These are phyloP conservation scores for Condylostylus longicornis DNA, from an alignment of 1,140 invertebrate genomes.

Conservation along the genomic window DNA sequence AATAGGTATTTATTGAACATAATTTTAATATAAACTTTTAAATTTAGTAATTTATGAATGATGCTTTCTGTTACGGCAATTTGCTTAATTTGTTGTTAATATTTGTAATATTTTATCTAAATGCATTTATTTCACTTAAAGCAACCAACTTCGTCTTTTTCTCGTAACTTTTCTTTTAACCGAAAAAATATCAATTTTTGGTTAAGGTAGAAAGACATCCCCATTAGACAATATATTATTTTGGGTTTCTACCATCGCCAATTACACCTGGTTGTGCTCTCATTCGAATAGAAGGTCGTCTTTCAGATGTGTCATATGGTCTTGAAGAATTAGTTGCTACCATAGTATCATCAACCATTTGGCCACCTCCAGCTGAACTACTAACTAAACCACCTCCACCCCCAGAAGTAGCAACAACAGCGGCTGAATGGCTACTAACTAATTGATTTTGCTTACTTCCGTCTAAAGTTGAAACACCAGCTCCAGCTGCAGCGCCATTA, in stretches of 20 bases:
- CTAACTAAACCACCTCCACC: slow-evolving; percentile 21
- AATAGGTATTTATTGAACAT: too few species aligned
- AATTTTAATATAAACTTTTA: too few species aligned
- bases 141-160: too few species aligned
- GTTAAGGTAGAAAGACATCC: too few species aligned
- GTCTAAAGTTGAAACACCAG: too few species aligned
- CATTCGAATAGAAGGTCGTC: slow-evolving; percentile 37
- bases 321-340: slow-evolving; percentile 32
- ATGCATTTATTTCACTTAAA: too few species aligned
- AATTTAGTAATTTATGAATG: too few species aligned
- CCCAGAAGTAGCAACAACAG: slow-evolving; percentile 9
- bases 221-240: slow-evolving; percentile 30
- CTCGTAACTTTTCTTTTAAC: too few species aligned
- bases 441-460: slow-evolving; percentile 6
- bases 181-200: too few species aligned
- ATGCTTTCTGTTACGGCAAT: too few species aligned
- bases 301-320: slow-evolving; percentile 36
- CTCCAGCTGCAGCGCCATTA: slow-evolving; percentile 21
- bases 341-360: slow-evolving; percentile 29
- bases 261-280: slow-evolving; percentile 22
- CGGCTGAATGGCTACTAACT: slow-evolving; percentile 14
- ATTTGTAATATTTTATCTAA: too few species aligned
- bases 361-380: slow-evolving; percentile 8
- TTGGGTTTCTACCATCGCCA: slow-evolving; percentile 29
- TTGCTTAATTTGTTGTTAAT: too few species aligned